Conservation (phyloP, 2,888 invertebrate species). For the Agonopterix arenella region DNA sequence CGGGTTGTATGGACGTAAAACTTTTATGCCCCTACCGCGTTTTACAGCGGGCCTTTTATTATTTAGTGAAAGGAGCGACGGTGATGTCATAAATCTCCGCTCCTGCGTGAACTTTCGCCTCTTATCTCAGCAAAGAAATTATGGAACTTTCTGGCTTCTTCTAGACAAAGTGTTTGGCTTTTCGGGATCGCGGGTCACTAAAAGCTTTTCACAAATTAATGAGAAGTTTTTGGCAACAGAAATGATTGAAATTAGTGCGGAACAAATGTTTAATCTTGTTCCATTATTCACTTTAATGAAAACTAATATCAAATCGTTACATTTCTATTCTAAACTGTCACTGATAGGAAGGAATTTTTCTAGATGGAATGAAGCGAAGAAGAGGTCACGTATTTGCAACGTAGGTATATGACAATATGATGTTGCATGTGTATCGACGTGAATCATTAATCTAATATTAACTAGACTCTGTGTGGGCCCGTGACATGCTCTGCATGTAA, state of each 20-base stretch:
- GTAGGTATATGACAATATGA: too few species aligned
- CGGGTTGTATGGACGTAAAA: slow-evolving; percentile 75
- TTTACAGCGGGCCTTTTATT: slow-evolving; percentile 75
- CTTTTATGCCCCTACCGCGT: slow-evolving; percentile 71
- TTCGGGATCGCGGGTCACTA: slow-evolving; percentile 63
- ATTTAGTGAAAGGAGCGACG: slow-evolving; percentile 76
- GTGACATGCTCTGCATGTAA: slow-evolving; percentile 58
- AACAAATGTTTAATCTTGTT: slow-evolving; percentile 14
- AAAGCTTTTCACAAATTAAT: slow-evolving; percentile 62
- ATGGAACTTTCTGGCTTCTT: slow-evolving; percentile 73
- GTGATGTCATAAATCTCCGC: slow-evolving; percentile 76
- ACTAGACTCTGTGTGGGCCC: slow-evolving; percentile 64
- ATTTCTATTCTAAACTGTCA: background rate
- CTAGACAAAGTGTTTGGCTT: slow-evolving; percentile 75
- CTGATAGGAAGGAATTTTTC: too few species aligned
- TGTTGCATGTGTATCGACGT: slow-evolving; percentile 33
- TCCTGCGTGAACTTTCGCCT: slow-evolving; percentile 76
- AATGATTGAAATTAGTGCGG: slow-evolving; percentile 27
- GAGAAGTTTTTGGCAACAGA: slow-evolving; percentile 35
- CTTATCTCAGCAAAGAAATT: slow-evolving; percentile 75
- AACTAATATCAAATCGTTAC: background rate
- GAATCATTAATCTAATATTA: slow-evolving; percentile 65
- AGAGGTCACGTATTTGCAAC: too few species aligned
- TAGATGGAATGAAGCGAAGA: too few species aligned
- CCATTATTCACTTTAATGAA: slow-evolving; percentile 17